Evolutionary conservation across 2,113 vertebrate genomes (phyloP).

Genomic region (Colistium nudipinnis): DNA sequence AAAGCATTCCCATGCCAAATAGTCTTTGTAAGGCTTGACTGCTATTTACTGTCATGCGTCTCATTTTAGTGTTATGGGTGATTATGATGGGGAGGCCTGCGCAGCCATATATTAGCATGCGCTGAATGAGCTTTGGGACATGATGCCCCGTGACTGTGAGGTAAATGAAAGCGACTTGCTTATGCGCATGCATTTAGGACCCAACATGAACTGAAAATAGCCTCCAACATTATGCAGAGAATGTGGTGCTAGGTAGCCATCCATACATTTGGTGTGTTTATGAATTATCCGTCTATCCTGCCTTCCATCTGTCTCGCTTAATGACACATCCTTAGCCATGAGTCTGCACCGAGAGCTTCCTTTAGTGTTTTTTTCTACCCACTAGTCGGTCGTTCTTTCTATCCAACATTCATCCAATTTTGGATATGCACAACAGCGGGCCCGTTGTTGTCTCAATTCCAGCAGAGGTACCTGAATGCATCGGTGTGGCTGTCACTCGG

Average conservation of each 20-base stretch:
- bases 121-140: constrained; percentile 73
- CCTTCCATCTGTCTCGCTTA: constrained; percentile 32
- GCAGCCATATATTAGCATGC: constrained; percentile 77
- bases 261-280: constrained; percentile 57
- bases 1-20: constrained; percentile 75
- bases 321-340: constrained; percentile 46
- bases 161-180: constrained; percentile 74
- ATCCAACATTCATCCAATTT: constrained; percentile 59
- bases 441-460: constrained; percentile 40
- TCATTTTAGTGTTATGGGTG: constrained; percentile 81
- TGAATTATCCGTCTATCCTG: constrained; percentile 55
- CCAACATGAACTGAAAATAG: constrained; percentile 60
- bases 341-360: constrained; percentile 34
- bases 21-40: constrained; percentile 76
- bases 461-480: constrained; percentile 43
- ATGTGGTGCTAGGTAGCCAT: constrained; percentile 42
- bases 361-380: constrained; percentile 4
- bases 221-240: constrained; percentile 52
- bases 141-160: constrained; percentile 69
- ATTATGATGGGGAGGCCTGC: constrained; percentile 76
- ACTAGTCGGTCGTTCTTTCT: constrained; percentile 55
- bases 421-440: constrained; percentile 39
- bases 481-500: constrained; percentile 70
- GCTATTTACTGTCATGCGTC: constrained; percentile 77
- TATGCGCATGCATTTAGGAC: constrained; percentile 74